Evolutionary conservation across 2,113 vertebrate genomes (phyloP).

Genomic region (Nerophis lumbriciformis): DNA sequence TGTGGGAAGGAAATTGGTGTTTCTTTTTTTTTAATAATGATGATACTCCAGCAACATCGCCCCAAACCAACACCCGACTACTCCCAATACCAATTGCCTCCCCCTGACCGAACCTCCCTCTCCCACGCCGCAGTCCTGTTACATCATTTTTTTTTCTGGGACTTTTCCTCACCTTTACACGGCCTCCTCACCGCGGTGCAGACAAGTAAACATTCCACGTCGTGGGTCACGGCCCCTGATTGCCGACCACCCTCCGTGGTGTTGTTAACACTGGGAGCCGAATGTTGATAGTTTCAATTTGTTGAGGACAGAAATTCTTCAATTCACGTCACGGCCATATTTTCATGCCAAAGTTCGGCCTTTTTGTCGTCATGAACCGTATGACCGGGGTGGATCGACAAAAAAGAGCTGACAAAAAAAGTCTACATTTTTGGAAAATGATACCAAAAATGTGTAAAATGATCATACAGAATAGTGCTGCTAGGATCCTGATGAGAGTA

Average conservation of each 20-base stretch:
- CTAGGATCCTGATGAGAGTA: too few relatives aligned
- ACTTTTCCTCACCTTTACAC: constrained; percentile 35
- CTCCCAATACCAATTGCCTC: constrained; percentile 46
- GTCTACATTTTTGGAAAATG: too few relatives aligned
- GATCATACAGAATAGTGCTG: too few relatives aligned
- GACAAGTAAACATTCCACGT: constrained; percentile 14
- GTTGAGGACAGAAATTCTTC: background rate
- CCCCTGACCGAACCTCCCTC: constrained; percentile 47
- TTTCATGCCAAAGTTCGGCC: too few relatives aligned
- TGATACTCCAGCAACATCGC: constrained; percentile 60
- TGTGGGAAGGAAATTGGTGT: constrained; percentile 76
- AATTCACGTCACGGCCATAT: background rate
- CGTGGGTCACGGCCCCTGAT: background rate
- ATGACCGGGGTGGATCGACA: too few relatives aligned
- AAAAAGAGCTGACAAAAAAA: too few relatives aligned
- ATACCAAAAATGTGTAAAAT: too few relatives aligned
- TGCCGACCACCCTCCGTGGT: background rate
- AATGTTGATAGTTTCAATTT: background rate
- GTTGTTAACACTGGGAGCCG: background rate
- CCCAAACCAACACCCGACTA: constrained; percentile 46
- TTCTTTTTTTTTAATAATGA: constrained; percentile 54
- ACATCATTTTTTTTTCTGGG: constrained; percentile 63
- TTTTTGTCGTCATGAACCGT: too few relatives aligned
- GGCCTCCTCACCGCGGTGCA: constrained; percentile 28
- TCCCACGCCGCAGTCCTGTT: constrained; percentile 62